Evolutionary conservation across 1,140 invertebrate species (phyloP), one percentile per base, ranked within the genome.

Genomic region (Ceratina australensis): DNA sequence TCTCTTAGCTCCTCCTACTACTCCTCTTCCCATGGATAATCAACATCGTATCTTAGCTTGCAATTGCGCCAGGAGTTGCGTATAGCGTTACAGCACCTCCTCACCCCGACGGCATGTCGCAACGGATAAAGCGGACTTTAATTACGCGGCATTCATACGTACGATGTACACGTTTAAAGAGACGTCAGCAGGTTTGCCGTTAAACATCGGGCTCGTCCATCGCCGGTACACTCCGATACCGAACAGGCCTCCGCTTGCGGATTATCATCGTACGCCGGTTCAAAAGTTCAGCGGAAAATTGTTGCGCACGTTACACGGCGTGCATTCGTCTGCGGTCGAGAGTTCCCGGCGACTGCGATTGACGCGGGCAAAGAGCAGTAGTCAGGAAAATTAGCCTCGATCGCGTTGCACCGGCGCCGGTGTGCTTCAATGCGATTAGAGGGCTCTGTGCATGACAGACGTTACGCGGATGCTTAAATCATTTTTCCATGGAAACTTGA

Each of bases 1-100:
- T 60, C 54, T 15, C 68, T 71, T 59, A 71, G 28, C 56, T 56
- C 33, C n/a, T n/a, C n/a, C n/a, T n/a, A n/a, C n/a, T n/a, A n/a
- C n/a, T n/a, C n/a, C n/a, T n/a, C n/a, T n/a, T 20, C 16, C 13
- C 18, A 5, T 10, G 54, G 54, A 59, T 71, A 59, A 71, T 59
- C 54, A 71, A 71, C 68, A 54, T 59, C 54, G 68, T 24, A 16
- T 59, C 20, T 71, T 24, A 18, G 28, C 20, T 0, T 22, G 54
- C 54, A 13, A 47, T 47, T 71, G 28, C 33, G 4, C 24, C 24
- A 13, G n/a, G n/a, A 24, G 10, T 24, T 24, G 10, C 20, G 59
- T 26, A 56, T 42, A 42, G 10, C 10, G 33, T 42, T n/a, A n/a
- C n/a, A n/a, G n/a, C n/a, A n/a, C n/a, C n/a, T n/a, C n/a, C n/a